Conservation (phyloP, 2,113 vertebrate genomes). For the Hoplias malabaricus region DNA sequence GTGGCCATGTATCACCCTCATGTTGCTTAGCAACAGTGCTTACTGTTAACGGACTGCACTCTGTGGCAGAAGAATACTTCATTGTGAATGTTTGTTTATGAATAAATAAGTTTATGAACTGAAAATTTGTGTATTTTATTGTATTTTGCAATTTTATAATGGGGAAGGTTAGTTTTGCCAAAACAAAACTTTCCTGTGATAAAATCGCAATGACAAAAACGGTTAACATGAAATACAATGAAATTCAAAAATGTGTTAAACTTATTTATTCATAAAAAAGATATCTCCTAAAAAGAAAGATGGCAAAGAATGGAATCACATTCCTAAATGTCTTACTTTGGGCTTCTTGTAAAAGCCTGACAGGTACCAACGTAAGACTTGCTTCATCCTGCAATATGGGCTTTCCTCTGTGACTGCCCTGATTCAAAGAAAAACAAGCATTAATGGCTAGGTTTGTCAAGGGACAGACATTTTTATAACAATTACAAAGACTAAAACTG, state of each 20-base stretch:
- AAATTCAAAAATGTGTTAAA: neutral
- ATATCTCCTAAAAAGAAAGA: neutral
- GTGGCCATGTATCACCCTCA: too few relatives aligned
- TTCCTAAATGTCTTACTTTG: constrained; percentile 77
- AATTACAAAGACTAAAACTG: neutral
- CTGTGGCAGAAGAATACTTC: too few relatives aligned
- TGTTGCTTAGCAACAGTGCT: too few relatives aligned
- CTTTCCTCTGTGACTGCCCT: constrained; percentile 84
- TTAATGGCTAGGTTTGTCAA: neutral
- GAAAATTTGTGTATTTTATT: too few relatives aligned
- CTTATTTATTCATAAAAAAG: neutral
- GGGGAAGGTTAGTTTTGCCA: too few relatives aligned
- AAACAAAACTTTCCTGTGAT: too few relatives aligned
- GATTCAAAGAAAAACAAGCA: constrained; percentile 2
- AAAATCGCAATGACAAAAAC: too few relatives aligned
- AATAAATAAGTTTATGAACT: too few relatives aligned
- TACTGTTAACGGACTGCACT: too few relatives aligned
- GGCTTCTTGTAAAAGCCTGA: constrained; percentile 97
- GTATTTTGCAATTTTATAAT: too few relatives aligned
- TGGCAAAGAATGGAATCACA: neutral
- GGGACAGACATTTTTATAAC: neutral
- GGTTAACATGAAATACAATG: too few relatives aligned
- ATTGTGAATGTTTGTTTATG: too few relatives aligned
- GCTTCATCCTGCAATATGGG: constrained; percentile 86
- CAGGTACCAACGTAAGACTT: constrained; percentile 89